These are phyloP conservation scores for Hippocampus guttulatus DNA, from an alignment of 2,113 vertebrate genomes.

Conservation along the genomic window DNA sequence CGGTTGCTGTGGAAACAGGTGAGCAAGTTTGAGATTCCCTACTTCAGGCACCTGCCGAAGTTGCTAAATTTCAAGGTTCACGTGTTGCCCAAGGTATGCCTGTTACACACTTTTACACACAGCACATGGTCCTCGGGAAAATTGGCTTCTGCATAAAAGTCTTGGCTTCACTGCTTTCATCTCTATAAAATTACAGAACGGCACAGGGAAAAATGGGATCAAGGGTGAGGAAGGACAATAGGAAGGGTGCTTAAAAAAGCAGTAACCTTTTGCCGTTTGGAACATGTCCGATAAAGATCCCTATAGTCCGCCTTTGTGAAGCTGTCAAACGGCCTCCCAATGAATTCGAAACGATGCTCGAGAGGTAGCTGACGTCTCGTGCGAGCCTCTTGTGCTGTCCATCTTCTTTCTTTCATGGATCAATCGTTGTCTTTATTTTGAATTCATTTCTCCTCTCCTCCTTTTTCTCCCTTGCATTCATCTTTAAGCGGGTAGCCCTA, in stretches of 20 bases:
- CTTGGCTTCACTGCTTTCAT: slow-evolving; percentile 32
- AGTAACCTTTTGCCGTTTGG: slow-evolving; percentile 52
- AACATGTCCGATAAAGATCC: slow-evolving; percentile 52
- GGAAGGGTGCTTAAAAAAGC: slow-evolving; percentile 45
- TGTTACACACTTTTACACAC: slow-evolving; percentile 6
- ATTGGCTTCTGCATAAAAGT: slow-evolving; percentile 30
- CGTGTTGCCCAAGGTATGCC: slow-evolving; percentile 7
- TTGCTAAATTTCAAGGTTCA: slow-evolving; percentile 35
- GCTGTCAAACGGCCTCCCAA: slow-evolving; percentile 49
- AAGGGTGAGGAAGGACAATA: slow-evolving; percentile 33
- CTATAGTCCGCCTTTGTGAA: slow-evolving; percentile 48
- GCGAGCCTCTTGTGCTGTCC: slow-evolving; percentile 51
- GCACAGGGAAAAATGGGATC: slow-evolving; percentile 23
- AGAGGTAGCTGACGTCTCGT: slow-evolving; percentile 52
- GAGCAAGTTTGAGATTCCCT: slow-evolving; percentile 29
- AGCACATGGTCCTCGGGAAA: slow-evolving; percentile 5
- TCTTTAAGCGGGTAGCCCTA: slow-evolving; percentile 61
- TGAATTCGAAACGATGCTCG: slow-evolving; percentile 50
- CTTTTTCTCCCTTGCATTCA: slow-evolving; percentile 31
- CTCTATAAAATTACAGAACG: slow-evolving; percentile 34
- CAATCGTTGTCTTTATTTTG: slow-evolving; percentile 68
- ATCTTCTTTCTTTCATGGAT: slow-evolving; percentile 63
- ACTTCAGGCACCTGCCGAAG: slow-evolving; percentile 26
- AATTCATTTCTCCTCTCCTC: slow-evolving; percentile 35
- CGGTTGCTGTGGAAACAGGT: slow-evolving; percentile 39